Conservation (phyloP, 2,113 vertebrate genomes). For the Chascanopsetta lugubris region DNA sequence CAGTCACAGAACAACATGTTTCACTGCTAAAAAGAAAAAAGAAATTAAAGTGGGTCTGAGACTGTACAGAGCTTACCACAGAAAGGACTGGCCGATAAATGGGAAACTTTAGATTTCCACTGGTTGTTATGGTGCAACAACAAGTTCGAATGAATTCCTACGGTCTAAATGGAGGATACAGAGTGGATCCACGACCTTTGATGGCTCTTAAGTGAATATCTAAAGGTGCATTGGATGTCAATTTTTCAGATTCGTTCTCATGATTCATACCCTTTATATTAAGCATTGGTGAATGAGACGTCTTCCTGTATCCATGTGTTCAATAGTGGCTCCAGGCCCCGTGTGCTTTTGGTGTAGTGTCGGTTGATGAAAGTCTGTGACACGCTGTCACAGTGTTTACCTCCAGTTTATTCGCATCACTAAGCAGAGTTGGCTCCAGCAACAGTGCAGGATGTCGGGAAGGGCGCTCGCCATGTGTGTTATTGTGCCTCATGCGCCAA, state of each 20-base stretch:
- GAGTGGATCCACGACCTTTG: neutral
- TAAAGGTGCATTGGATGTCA: neutral
- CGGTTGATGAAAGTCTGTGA: neutral
- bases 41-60: neutral
- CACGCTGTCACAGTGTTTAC: slow-evolving; percentile 7
- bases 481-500: slow-evolving; percentile 24
- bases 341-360: neutral
- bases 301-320: neutral
- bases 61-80: slow-evolving; percentile 13
- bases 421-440: slow-evolving; percentile 5
- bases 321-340: neutral
- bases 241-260: neutral
- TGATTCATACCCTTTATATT: neutral
- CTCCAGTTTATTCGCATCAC: slow-evolving; percentile 18
- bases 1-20: slow-evolving; percentile 24
- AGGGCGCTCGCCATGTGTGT: slow-evolving; percentile 13
- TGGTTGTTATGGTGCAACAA: neutral
- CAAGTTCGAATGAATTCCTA: neutral
- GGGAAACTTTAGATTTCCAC: neutral
- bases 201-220: neutral
- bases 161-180: neutral
- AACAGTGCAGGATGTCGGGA: slow-evolving; percentile 7
- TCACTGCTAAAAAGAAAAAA: neutral
- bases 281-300: neutral
- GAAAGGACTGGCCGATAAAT: neutral